Conservation (phyloP, 2,888 invertebrate species). For the Sinopyrophorus schimmeli region DNA sequence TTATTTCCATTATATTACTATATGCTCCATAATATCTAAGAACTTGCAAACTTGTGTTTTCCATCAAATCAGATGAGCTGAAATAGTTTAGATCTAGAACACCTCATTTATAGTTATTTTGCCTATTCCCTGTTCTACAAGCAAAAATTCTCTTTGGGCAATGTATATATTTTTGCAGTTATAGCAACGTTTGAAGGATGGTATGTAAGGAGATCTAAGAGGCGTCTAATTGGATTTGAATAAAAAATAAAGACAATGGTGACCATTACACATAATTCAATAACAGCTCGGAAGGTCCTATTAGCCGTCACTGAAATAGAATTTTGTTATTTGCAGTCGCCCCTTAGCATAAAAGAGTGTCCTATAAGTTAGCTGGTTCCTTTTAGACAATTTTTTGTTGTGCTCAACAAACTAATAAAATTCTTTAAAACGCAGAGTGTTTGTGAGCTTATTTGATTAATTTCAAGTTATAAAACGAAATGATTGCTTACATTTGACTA, state of each 20-base stretch:
- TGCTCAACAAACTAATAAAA: slow-evolving; percentile 79
- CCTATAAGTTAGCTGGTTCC: slow-evolving; percentile 86
- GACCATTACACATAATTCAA: too few relatives aligned
- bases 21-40: too few relatives aligned
- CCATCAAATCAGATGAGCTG: too few relatives aligned
- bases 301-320: slow-evolving; percentile 94
- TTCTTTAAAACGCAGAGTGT: slow-evolving; percentile 74
- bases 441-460: too few relatives aligned
- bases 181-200: neutral
- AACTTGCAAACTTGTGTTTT: too few relatives aligned
- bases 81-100: too few relatives aligned
- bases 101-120: neutral
- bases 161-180: neutral
- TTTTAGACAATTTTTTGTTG: slow-evolving; percentile 90
- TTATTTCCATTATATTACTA: too few relatives aligned
- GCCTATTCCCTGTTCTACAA: neutral
- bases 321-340: slow-evolving; percentile 95
- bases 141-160: neutral
- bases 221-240: too few relatives aligned
- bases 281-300: slow-evolving; percentile 93
- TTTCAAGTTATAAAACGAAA: too few relatives aligned
- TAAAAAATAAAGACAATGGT: too few relatives aligned
- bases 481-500: slow-evolving; percentile 61
- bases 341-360: slow-evolving; percentile 92
- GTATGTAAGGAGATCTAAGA: neutral